phyloP scores from a whole-genome alignment of 2,113 vertebrate genomes.

The Rousettus leschenaultii region DNA sequence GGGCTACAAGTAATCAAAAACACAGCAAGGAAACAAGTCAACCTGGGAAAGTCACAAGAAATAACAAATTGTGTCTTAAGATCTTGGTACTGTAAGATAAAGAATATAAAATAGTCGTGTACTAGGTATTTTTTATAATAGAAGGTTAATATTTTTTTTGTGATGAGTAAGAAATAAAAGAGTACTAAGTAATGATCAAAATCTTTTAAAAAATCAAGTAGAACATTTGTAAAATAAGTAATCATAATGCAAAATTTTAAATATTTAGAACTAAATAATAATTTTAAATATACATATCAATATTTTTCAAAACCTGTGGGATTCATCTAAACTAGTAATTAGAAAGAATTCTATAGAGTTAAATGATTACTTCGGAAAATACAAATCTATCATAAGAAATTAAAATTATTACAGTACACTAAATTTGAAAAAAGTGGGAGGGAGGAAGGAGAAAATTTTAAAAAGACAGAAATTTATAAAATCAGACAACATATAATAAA shows the following conservation, averaged over 20 bases:
- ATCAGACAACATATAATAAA: neutral
- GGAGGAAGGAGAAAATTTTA: neutral
- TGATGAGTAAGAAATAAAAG: neutral
- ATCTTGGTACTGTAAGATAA: neutral
- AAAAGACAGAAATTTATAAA: neutral
- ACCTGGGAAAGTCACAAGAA: neutral
- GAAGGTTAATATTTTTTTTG: neutral
- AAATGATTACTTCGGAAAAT: neutral
- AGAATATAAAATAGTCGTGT: neutral
- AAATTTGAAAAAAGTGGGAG: neutral
- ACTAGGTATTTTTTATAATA: neutral
- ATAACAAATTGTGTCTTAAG: neutral
- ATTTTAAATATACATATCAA: neutral
- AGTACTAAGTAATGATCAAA: neutral
- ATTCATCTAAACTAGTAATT: neutral
- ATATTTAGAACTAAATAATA: neutral
- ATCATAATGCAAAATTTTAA: neutral
- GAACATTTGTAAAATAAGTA: neutral
- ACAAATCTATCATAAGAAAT: neutral
- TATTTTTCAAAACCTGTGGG: neutral
- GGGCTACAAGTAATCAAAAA: neutral
- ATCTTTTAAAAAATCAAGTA: neutral
- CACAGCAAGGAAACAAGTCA: neutral
- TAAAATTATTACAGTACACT: neutral
- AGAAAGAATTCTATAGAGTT: neutral